Evolutionary conservation across 2,113 vertebrate genomes (phyloP).

Genomic region (Urocolius indicus): DNA sequence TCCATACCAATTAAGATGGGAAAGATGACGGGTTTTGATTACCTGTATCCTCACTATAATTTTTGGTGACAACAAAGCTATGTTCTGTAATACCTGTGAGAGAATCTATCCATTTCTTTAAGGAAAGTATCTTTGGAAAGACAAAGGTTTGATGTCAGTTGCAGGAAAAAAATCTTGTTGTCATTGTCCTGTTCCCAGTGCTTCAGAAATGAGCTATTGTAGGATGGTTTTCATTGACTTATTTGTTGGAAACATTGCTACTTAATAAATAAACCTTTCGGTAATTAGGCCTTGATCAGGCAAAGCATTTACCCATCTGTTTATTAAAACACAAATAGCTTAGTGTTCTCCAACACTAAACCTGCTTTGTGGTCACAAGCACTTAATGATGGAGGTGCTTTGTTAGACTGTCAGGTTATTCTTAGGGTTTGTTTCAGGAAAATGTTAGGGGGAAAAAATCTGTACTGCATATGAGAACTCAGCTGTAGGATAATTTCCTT

Average conservation of each 20-base stretch:
- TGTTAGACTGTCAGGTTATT: background rate
- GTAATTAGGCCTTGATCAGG: background rate
- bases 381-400: background rate
- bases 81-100: background rate
- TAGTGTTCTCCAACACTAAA: background rate
- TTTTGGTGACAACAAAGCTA: background rate
- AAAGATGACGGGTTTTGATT: background rate
- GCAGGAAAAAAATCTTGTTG: background rate
- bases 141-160: background rate
- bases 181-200: background rate
- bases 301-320: background rate
- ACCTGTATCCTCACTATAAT: background rate
- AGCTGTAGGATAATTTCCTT: background rate
- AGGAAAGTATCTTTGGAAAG: background rate
- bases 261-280: background rate
- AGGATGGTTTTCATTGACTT: background rate
- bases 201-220: background rate
- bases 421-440: background rate
- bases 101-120: rapidly evolving
- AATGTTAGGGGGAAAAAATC: background rate
- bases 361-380: background rate
- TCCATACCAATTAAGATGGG: background rate
- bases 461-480: background rate
- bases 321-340: background rate
- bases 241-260: background rate